A percentile compares a stretch with the other conserved stretches of the same genome.
Evolutionary conservation across 2,888 invertebrate species (phyloP).

Genomic region (Hypselothyrea guttata): DNA sequence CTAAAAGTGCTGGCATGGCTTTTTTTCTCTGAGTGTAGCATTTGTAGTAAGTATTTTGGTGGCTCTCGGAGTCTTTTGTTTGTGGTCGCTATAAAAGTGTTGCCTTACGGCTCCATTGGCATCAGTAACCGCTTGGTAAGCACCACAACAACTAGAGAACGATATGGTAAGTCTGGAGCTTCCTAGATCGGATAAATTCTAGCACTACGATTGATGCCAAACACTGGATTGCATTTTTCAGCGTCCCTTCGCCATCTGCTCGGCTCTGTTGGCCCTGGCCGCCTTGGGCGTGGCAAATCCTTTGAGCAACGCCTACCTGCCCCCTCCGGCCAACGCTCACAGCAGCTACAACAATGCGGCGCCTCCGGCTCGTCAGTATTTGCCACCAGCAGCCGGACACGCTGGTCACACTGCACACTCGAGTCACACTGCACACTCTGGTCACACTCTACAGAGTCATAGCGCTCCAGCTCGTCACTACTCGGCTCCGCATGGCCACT

Average conservation of each 20-base stretch:
- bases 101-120: slow-evolving; percentile 29
- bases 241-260: slow-evolving; percentile 42
- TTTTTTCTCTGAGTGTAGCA: too few species aligned
- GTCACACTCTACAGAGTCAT: slow-evolving; percentile 28
- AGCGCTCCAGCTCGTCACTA: slow-evolving; percentile 38
- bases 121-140: slow-evolving; percentile 55
- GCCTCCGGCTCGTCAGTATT: slow-evolving; percentile 16
- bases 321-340: slow-evolving; percentile 51
- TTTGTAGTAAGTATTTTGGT: too few species aligned
- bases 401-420: slow-evolving; percentile 18
- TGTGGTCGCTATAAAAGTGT: slow-evolving; percentile 62
- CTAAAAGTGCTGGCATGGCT: too few species aligned
- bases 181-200: too few species aligned
- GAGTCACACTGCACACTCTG: slow-evolving; percentile 36
- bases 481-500: slow-evolving; percentile 7
- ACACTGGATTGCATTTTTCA: too few species aligned
- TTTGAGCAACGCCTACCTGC: slow-evolving; percentile 58
- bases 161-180: slow-evolving; percentile 51
- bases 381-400: slow-evolving; percentile 30
- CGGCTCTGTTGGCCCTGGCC: slow-evolving; percentile 40
- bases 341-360: slow-evolving; percentile 50
- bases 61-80: slow-evolving; percentile 42
- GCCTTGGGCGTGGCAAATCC: slow-evolving; percentile 44
- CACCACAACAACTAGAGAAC: slow-evolving; percentile 31
- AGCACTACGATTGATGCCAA: too few species aligned